These are phyloP conservation scores for Epinotia ramella DNA, from an alignment of 2,888 invertebrate genomes.

Conservation along the genomic window DNA sequence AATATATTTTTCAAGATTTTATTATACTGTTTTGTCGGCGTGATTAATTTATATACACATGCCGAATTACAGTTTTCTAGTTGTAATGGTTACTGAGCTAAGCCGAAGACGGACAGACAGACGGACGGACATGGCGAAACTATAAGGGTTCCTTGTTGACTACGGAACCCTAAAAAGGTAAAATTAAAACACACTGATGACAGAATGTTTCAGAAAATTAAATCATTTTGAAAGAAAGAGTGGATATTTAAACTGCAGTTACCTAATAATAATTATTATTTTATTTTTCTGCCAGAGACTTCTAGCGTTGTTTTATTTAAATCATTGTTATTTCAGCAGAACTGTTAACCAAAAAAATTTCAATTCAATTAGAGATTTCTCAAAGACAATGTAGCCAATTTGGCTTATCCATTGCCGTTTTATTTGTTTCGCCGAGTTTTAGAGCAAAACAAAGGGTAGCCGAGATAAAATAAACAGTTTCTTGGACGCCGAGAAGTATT, in stretches of 20 bases:
- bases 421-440: conserved; percentile 59
- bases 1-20: too few species aligned
- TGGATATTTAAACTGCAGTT: background rate
- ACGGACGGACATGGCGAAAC: too few species aligned
- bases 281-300: background rate
- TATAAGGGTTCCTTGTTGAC: too few species aligned
- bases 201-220: too few species aligned
- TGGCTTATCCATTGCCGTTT: conserved; percentile 71
- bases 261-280: background rate
- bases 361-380: conserved; percentile 31
- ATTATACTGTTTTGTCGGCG: too few species aligned
- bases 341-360: conserved; percentile 10
- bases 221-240: too few species aligned
- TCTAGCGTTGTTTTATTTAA: background rate
- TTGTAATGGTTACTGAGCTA: too few species aligned
- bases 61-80: too few species aligned
- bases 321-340: conserved; percentile 3
- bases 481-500: conserved; percentile 56
- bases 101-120: too few species aligned
- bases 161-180: too few species aligned
- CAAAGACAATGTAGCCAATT: conserved; percentile 57
- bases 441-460: conserved; percentile 71
- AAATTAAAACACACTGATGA: too few species aligned
- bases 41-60: too few species aligned
- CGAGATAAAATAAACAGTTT: conserved; percentile 75